Evolutionary conservation across 2,888 invertebrate species (phyloP).

Genomic region (Nomada fucata): DNA sequence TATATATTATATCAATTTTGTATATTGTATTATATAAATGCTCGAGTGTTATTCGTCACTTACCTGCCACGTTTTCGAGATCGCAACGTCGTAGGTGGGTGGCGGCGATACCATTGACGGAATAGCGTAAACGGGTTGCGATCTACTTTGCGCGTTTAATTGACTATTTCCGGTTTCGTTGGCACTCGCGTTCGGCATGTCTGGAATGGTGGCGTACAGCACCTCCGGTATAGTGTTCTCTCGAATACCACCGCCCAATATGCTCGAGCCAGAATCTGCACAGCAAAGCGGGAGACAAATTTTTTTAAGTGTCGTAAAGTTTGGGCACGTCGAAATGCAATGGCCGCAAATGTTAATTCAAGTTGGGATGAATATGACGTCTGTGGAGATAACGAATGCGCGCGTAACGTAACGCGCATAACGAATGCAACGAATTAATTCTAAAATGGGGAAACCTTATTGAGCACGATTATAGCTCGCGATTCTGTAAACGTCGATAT

Average conservation of each 20-base stretch:
- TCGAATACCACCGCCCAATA: conserved; percentile 74
- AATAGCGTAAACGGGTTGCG: conserved; percentile 76
- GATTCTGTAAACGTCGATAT: too few relatives aligned
- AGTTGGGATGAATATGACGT: too few relatives aligned
- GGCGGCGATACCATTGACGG: conserved; percentile 83
- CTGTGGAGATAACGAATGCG: too few relatives aligned
- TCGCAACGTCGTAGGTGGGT: conserved; percentile 82
- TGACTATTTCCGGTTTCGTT: conserved; percentile 70
- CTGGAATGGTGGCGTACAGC: conserved; percentile 79
- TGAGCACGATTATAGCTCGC: too few relatives aligned
- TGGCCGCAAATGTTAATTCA: too few relatives aligned
- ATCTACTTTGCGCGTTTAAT: conserved; percentile 71
- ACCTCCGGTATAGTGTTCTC: conserved; percentile 79
- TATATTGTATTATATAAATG: too few relatives aligned
- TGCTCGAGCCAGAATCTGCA: conserved; percentile 79
- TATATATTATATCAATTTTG: too few relatives aligned
- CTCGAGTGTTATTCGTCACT: conserved; percentile 31
- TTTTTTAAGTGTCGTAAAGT: not conserved
- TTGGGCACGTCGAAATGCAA: not conserved
- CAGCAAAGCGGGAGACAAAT: not conserved
- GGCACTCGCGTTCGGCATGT: conserved; percentile 69
- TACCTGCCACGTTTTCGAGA: conserved; percentile 82
- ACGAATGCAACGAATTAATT: too few relatives aligned
- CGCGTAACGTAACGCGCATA: too few relatives aligned
- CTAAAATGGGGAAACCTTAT: too few relatives aligned